Evolutionary conservation across 2,113 vertebrate genomes (phyloP).

Genomic region (Ramphastos sulfuratus): DNA sequence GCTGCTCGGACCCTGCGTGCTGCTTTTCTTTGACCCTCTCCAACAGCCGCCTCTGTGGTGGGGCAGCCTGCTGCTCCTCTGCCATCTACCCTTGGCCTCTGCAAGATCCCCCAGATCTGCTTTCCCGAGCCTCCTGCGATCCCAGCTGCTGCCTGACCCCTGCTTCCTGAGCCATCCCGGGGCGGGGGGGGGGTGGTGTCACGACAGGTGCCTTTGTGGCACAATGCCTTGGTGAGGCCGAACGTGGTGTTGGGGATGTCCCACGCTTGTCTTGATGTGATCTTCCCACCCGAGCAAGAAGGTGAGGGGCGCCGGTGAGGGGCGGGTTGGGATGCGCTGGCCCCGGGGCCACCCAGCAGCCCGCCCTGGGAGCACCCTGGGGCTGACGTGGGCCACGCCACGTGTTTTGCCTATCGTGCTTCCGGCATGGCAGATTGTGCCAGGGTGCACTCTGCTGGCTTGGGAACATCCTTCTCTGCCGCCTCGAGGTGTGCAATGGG

Average conservation of each 20-base stretch:
- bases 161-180: too few species aligned
- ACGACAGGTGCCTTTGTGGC: not conserved
- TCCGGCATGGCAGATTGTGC: not conserved
- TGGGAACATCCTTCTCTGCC: not conserved
- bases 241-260: fast-evolving
- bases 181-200: not conserved
- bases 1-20: slow-evolving; percentile 2
- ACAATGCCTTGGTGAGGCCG: fast-evolving
- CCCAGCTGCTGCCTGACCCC: not conserved
- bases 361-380: not conserved
- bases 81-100: fast-evolving
- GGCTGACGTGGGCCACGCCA: not conserved
- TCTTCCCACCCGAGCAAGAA: not conserved
- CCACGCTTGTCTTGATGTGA: not conserved
- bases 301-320: fast-evolving
- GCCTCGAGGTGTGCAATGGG: fast-evolving
- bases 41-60: fast-evolving
- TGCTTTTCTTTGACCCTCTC: not conserved
- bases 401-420: not conserved
- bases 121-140: fast-evolving
- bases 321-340: not conserved
- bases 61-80: not conserved
- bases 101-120: not conserved
- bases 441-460: fast-evolving
- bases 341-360: not conserved